phyloP scores from a whole-genome alignment of 2,888 invertebrate genomes.

The Eristalis intricaria region DNA sequence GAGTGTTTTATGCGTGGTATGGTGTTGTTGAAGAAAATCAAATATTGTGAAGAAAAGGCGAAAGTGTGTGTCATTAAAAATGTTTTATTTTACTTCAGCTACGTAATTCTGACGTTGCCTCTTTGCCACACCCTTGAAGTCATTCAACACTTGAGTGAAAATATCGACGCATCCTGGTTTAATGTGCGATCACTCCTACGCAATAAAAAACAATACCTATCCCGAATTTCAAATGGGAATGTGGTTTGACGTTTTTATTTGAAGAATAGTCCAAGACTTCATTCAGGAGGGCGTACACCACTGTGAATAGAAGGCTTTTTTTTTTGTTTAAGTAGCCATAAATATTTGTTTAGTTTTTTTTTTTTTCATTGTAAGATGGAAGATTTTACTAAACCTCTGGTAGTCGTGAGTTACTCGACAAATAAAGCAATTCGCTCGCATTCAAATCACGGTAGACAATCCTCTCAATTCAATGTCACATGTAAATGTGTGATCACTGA shows the following conservation, averaged over 20 bases:
- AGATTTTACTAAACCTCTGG: not conserved
- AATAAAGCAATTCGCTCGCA: not conserved
- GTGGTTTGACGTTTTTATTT: too few relatives aligned
- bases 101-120: not conserved
- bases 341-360: not conserved
- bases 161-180: not conserved
- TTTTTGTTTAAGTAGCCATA: not conserved
- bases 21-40: not conserved
- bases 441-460: slow-evolving; percentile 52
- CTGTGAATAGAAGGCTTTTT: not conserved
- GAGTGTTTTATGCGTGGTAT: not conserved
- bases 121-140: not conserved
- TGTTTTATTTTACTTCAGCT: not conserved
- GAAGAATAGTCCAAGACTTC: not conserved
- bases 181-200: not conserved
- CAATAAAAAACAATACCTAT: not conserved
- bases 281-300: not conserved
- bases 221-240: not conserved
- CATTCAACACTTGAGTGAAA: too few relatives aligned
- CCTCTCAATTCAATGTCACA: not conserved
- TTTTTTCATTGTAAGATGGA: too few relatives aligned
- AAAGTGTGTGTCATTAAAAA: not conserved
- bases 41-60: not conserved
- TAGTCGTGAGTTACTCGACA: not conserved
- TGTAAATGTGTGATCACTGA: not conserved